Evolutionary conservation across 2,888 invertebrate genomes (phyloP).

Genomic region (Tipula unca): DNA sequence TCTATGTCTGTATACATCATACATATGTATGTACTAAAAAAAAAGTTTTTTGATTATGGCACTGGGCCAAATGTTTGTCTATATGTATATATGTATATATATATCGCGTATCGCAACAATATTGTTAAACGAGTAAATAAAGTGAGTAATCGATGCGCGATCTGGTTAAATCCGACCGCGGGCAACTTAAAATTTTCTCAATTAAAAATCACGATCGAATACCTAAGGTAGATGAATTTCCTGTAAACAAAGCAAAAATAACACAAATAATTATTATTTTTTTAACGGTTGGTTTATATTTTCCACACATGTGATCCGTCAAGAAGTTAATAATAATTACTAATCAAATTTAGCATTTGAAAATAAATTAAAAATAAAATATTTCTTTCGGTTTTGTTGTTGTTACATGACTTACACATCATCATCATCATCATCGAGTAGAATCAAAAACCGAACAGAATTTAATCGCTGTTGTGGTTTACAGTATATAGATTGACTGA

Average conservation of each 20-base stretch:
- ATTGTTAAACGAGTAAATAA: background rate
- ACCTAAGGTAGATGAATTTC: background rate
- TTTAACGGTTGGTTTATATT: background rate
- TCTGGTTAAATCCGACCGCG: background rate
- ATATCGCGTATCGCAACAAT: background rate
- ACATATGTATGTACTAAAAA: background rate
- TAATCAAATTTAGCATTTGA: slow-evolving; percentile 8
- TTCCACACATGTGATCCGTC: slow-evolving; percentile 8
- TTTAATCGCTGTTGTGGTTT: background rate
- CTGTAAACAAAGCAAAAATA: background rate
- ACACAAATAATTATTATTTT: no score
- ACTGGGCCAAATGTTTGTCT: background rate
- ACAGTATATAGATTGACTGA: background rate
- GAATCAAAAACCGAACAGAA: background rate
- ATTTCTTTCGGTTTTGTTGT: background rate
- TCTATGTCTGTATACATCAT: background rate
- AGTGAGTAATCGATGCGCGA: background rate
- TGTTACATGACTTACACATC: background rate
- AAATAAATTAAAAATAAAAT: background rate
- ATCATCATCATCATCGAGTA: background rate
- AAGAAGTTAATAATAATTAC: background rate
- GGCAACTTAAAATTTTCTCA: background rate
- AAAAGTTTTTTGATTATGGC: background rate
- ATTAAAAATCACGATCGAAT: background rate
- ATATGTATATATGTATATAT: background rate